phyloP scores from a whole-genome alignment of 2,797 vertebrate species.

The Lophius americanus region DNA sequence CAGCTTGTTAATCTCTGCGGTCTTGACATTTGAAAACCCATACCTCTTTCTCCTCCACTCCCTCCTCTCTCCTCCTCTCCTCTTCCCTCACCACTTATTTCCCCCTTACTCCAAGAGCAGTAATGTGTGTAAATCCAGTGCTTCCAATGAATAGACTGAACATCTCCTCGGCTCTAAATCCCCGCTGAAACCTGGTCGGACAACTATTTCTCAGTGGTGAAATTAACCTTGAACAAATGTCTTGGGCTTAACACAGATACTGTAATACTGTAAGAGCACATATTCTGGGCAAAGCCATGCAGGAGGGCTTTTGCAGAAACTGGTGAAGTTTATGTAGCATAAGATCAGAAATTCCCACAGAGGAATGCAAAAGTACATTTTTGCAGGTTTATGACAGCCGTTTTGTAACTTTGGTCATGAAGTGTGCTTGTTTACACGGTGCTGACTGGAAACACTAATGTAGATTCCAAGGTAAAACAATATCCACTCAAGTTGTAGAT shows the following conservation, averaged over 20 bases:
- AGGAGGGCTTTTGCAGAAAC: neutral
- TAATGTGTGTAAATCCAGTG: slow-evolving; percentile 66
- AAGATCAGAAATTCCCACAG: too few relatives aligned
- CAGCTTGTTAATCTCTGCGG: slow-evolving; percentile 69
- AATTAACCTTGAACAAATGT: slow-evolving; percentile 67
- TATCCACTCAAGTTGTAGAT: too few relatives aligned
- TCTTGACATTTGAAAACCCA: slow-evolving; percentile 76
- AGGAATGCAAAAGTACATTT: too few relatives aligned
- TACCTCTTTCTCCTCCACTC: slow-evolving; percentile 32
- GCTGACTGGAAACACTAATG: too few relatives aligned
- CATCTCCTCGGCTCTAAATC: slow-evolving; percentile 66
- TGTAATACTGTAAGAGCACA: slow-evolving; percentile 28
- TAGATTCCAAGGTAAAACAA: too few relatives aligned
- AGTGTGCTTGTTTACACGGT: too few relatives aligned
- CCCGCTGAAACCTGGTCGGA: slow-evolving; percentile 59
- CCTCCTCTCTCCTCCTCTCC: slow-evolving; percentile 7
- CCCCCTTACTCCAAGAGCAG: slow-evolving; percentile 42
- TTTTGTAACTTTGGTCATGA: too few relatives aligned
- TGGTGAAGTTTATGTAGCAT: too few relatives aligned
- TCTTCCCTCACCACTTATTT: neutral
- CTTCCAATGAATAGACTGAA: slow-evolving; percentile 57
- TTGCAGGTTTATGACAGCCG: too few relatives aligned
- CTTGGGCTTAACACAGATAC: slow-evolving; percentile 31
- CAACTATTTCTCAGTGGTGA: slow-evolving; percentile 56
- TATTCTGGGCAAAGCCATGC: slow-evolving; percentile 36